Conservation (phyloP, 2,888 invertebrate genomes). For the Drosophila nigricruria region DNA sequence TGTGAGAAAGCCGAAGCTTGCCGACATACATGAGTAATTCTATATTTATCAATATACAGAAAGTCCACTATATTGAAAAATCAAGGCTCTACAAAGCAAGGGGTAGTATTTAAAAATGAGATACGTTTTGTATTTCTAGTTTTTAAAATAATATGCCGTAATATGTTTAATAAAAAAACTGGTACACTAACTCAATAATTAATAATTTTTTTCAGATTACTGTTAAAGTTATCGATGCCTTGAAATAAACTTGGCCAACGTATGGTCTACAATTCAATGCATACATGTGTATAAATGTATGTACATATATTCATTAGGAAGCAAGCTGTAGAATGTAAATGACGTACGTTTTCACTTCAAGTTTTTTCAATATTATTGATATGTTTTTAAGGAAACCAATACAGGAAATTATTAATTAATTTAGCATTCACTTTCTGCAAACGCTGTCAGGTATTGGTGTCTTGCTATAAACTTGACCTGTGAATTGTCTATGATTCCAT, state of each 20-base stretch:
- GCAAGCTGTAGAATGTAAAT: not conserved
- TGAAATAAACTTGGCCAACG: not conserved
- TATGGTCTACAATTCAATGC: not conserved
- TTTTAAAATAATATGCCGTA: not conserved
- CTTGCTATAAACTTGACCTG: not conserved
- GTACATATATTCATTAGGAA: no score
- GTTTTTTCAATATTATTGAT: not conserved
- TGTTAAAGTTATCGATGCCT: not conserved
- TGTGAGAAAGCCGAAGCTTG: not conserved
- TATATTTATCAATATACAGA: not conserved
- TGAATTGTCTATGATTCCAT: not conserved
- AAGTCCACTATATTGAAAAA: no score
- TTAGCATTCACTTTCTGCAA: not conserved
- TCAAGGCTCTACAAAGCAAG: not conserved
- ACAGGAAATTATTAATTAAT: not conserved
- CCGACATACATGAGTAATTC: not conserved
- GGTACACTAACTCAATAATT: not conserved
- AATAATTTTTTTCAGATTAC: not conserved
- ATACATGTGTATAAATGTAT: not conserved
- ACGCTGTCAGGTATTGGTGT: not conserved
- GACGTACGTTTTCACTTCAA: not conserved
- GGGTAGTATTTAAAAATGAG: not conserved
- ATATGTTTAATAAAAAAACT: not conserved
- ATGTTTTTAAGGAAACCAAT: not conserved
- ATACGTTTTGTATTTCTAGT: not conserved